A percentile compares a stretch with the other conserved stretches of the same genome.
Evolutionary conservation across 2,797 vertebrate species (phyloP).

Genomic region (Argyrosomus regius): DNA sequence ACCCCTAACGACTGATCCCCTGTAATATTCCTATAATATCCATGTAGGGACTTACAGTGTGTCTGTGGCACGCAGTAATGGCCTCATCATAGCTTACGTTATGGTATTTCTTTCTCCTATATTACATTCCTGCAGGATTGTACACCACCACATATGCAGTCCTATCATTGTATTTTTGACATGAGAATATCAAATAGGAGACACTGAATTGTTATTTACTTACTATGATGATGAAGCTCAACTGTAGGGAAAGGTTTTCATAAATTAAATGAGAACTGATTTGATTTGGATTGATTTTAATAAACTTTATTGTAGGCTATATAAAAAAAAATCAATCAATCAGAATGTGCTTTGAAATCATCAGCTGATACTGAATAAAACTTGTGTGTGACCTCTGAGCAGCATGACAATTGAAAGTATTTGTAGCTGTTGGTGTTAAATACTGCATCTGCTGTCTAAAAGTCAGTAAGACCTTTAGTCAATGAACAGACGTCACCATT

Average conservation of each 20-base stretch:
- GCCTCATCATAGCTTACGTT: slow-evolving; percentile 44
- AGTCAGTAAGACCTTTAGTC: slow-evolving; percentile 43
- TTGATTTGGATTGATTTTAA: slow-evolving; percentile 36
- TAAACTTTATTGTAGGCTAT: slow-evolving; percentile 11
- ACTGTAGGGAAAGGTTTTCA: neutral
- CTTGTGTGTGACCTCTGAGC: neutral
- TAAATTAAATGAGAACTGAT: neutral
- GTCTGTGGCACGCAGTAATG: slow-evolving; percentile 42
- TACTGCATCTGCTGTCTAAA: slow-evolving; percentile 29
- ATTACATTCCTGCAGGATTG: slow-evolving; percentile 4
- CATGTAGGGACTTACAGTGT: slow-evolving; percentile 6
- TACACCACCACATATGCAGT: neutral
- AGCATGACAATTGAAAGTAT: slow-evolving; percentile 16
- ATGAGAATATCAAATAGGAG: slow-evolving; percentile 3
- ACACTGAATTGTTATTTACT: slow-evolving; percentile 7
- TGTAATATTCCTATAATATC: slow-evolving; percentile 41
- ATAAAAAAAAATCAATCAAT: slow-evolving; percentile 13
- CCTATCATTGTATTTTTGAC: neutral
- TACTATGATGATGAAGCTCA: neutral
- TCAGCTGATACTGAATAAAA: neutral
- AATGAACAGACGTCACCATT: slow-evolving; percentile 46
- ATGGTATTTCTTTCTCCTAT: slow-evolving; percentile 27
- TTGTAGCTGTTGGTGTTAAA: slow-evolving; percentile 15
- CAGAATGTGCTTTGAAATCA: slow-evolving; percentile 7
- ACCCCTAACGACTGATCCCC: slow-evolving; percentile 42